Evolutionary conservation across 2,113 vertebrate genomes (phyloP).

Genomic region (Sorex araneus): DNA sequence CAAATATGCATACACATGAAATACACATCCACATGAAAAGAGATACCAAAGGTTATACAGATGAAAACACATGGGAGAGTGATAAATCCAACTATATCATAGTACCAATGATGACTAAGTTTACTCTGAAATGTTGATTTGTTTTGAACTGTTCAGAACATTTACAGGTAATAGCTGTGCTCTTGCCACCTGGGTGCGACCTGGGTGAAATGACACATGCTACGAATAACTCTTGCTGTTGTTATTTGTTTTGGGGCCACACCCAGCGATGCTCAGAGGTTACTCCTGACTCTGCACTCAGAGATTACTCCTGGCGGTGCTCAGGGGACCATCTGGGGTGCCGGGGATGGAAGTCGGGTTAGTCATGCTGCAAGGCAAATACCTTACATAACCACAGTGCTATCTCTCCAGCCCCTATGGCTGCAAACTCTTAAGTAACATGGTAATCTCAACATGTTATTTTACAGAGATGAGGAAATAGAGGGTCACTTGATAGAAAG

Average conservation of each 20-base stretch:
- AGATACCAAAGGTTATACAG: neutral
- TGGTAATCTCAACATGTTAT: neutral
- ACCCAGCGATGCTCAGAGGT: no score
- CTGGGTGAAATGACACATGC: neutral
- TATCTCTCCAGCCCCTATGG: neutral
- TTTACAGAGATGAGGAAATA: neutral
- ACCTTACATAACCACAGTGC: no score
- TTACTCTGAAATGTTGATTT: neutral
- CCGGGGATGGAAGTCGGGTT: no score
- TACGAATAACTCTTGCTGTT: no score
- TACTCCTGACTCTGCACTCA: no score
- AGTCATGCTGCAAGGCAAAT: no score
- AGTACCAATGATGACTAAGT: slow-evolving; percentile 6
- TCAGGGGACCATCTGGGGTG: no score
- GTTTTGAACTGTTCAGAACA: neutral
- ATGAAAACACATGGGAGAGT: neutral
- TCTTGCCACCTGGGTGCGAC: neutral
- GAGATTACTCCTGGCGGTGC: no score
- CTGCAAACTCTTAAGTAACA: neutral
- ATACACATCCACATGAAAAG: neutral
- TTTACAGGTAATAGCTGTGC: neutral
- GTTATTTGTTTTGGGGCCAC: no score
- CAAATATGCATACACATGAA: no score
- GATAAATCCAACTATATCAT: slow-evolving; percentile 32
- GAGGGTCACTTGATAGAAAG: neutral